Evolutionary conservation across 2,113 vertebrate species (phyloP).

Genomic region (Archilochus colubris): DNA sequence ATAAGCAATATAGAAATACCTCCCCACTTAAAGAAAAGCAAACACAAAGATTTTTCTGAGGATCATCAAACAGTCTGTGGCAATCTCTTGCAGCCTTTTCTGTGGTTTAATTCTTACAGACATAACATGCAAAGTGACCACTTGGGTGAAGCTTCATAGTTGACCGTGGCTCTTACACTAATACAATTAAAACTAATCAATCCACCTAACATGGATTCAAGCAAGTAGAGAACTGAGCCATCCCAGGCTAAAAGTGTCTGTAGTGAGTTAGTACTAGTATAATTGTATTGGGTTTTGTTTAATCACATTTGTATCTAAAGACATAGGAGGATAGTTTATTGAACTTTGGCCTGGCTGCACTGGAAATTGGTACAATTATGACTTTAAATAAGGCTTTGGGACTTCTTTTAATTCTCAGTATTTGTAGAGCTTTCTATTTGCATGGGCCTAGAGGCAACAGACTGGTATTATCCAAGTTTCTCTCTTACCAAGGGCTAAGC

Average conservation of each 20-base stretch:
- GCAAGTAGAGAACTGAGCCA: not conserved
- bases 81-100: not conserved
- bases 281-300: not conserved
- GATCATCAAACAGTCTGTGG: not conserved
- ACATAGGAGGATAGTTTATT: not conserved
- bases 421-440: not conserved
- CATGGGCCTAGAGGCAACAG: not conserved
- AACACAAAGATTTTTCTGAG: not conserved
- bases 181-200: not conserved
- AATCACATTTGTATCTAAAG: not conserved
- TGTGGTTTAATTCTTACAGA: not conserved
- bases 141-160: not conserved
- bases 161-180: not conserved
- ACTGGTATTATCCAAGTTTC: not conserved
- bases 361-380: not conserved
- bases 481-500: not conserved
- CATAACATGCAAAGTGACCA: accelerated
- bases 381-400: not conserved
- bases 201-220: not conserved
- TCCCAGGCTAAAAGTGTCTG: not conserved
- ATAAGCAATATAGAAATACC: not conserved
- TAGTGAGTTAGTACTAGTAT: not conserved
- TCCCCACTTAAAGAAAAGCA: not conserved
- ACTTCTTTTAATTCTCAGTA: not conserved
- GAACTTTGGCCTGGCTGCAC: not conserved